phyloP scores from a whole-genome alignment of 2,888 invertebrate species.

The Fragum fragum region DNA sequence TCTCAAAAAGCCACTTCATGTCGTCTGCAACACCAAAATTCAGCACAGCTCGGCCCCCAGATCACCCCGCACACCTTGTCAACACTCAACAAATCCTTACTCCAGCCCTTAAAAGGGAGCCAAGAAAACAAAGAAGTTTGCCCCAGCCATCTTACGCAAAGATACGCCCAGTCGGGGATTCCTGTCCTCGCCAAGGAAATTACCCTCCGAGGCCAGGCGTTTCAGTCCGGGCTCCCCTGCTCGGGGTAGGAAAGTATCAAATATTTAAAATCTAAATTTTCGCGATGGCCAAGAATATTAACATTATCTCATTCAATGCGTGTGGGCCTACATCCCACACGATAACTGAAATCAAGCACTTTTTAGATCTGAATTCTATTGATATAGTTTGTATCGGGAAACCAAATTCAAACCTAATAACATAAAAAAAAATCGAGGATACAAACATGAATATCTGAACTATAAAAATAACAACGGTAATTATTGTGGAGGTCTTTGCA shows the following conservation, averaged over 20 bases:
- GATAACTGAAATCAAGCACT: neutral
- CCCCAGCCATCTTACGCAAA: too few relatives aligned
- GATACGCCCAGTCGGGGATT: neutral
- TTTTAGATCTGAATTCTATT: neutral
- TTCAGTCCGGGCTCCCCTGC: neutral
- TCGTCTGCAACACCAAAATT: too few relatives aligned
- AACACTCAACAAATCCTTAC: too few relatives aligned
- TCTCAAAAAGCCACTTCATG: too few relatives aligned
- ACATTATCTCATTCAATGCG: neutral
- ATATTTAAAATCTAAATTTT: neutral
- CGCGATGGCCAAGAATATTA: neutral
- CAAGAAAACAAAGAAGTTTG: too few relatives aligned
- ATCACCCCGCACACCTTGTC: too few relatives aligned
- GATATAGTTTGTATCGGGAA: constrained; percentile 21
- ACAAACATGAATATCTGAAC: neutral
- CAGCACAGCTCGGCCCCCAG: too few relatives aligned
- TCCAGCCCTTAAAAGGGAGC: too few relatives aligned
- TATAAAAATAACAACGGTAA: neutral
- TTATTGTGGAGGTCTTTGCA: neutral
- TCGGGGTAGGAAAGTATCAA: too few relatives aligned
- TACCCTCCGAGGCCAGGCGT: neutral
- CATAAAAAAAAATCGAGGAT: neutral
- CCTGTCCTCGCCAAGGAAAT: neutral
- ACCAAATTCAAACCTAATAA: neutral
- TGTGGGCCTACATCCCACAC: constrained; percentile 2